Conservation (phyloP, 2,888 invertebrate genomes). For the Sarcophaga caerulescens region DNA sequence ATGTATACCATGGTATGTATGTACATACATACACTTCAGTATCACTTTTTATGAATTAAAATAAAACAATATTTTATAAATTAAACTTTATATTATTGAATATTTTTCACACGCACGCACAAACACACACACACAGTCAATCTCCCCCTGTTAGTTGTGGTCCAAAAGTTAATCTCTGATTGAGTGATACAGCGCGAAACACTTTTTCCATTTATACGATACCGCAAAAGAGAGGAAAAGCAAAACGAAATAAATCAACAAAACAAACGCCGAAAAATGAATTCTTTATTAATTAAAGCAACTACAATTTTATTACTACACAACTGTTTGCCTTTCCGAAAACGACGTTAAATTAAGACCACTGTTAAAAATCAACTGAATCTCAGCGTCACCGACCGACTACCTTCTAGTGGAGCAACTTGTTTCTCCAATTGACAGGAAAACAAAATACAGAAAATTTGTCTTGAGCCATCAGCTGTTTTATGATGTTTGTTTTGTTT, state of each 20-base stretch:
- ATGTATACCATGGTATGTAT: no score
- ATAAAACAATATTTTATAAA: background rate
- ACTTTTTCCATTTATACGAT: conserved; percentile 43
- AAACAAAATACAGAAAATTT: background rate
- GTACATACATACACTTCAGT: background rate
- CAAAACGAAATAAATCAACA: conserved; percentile 35
- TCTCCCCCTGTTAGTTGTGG: conserved; percentile 1
- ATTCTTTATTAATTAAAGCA: conserved; percentile 25
- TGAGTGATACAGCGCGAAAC: conserved; percentile 48
- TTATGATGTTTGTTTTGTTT: conserved; percentile 8
- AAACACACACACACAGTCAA: background rate
- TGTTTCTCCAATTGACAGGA: background rate
- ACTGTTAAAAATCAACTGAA: conserved; percentile 55
- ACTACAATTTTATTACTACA: background rate
- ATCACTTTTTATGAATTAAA: background rate
- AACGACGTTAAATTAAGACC: conserved; percentile 38
- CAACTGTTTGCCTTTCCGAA: background rate
- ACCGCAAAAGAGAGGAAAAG: conserved; percentile 25
- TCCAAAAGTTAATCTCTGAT: conserved; percentile 43
- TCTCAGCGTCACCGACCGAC: background rate
- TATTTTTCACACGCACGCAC: conserved; percentile 4
- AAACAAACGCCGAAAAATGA: conserved; percentile 36
- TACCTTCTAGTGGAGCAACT: background rate
- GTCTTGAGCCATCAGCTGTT: conserved; percentile 1
- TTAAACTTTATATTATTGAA: background rate